Evolutionary conservation across 2,113 vertebrate species (phyloP).

Genomic region (Anhinga anhinga): DNA sequence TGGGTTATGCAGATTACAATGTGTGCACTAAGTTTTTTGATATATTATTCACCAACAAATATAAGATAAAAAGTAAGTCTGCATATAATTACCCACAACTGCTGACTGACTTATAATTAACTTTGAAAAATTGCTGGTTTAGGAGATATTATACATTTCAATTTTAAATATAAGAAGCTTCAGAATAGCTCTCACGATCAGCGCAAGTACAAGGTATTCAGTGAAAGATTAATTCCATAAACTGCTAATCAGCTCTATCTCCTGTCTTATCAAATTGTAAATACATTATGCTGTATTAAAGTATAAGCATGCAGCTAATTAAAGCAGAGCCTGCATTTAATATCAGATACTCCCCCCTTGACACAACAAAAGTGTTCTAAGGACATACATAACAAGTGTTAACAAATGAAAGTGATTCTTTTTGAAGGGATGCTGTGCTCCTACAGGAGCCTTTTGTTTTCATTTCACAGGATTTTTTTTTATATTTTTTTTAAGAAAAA

Average conservation of each 20-base stretch:
- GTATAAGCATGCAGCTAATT: constrained; percentile 38
- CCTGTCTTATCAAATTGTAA: constrained; percentile 61
- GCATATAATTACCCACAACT: constrained; percentile 40
- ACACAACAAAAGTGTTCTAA: constrained; percentile 26
- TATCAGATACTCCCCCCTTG: constrained; percentile 1
- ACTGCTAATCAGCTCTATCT: constrained; percentile 45
- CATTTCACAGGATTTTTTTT: background rate
- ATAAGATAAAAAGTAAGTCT: constrained; percentile 42
- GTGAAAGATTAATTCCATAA: constrained; percentile 48
- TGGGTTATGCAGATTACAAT: constrained; percentile 21
- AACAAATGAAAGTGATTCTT: constrained; percentile 13
- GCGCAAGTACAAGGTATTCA: constrained; percentile 35
- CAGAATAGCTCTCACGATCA: constrained; percentile 41
- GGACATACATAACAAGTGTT: background rate
- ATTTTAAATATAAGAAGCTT: constrained; percentile 49
- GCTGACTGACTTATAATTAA: constrained; percentile 65
- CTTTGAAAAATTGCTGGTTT: constrained; percentile 59
- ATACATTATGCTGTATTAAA: constrained; percentile 61
- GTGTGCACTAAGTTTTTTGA: background rate
- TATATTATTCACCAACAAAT: constrained; percentile 41
- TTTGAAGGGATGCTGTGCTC: background rate
- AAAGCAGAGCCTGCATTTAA: constrained; percentile 26
- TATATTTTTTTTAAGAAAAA: background rate
- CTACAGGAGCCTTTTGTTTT: background rate
- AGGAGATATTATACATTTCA: constrained; percentile 41